Evolutionary conservation across 2,888 invertebrate genomes (phyloP), one percentile per base, ranked within the genome.

Genomic region (Hoplodrina blanda): DNA sequence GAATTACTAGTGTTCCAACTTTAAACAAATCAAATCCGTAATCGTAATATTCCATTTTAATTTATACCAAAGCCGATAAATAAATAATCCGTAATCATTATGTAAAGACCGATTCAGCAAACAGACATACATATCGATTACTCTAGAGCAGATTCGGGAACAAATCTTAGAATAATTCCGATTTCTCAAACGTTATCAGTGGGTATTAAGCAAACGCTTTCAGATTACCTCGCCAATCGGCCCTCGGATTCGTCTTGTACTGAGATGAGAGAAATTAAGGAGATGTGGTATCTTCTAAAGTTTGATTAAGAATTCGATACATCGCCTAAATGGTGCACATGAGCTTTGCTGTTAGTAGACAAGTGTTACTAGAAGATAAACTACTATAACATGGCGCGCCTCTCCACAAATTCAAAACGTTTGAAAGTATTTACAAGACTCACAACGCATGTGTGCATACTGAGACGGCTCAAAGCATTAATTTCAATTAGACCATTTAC

Each of bases 161-260:
- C 63, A 66, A 70, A 78, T 56, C 78, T 78, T 66, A 10, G 77
- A 79, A 84, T 86, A 85, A 88, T 69, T 70, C 77, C 57, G 77
- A 84, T 82, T 85, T 85, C 78, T 76, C 80, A 64, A 76, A 72
- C 76, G 81, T 82, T 87, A 87, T 88, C 86, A 66, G 73, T 55
- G 69, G 82, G 83, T 83, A 87, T 87, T 87, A 85, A 80, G 78
- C 83, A 76, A 82, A 79, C 80, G 80, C 70, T 85, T 82, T 78
- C 49, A 80, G 85, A 79, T 81, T 78, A 84, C 82, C 70, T 73
- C 53, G 53, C 70, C 69, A 63, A 72, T 84, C 79, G 73, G 17
- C 64, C 46, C 53, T 54, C 53, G 57, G 54, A 67, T 67, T 59
- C 50, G 8, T 52, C 30, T 60, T n/a, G 15, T 4, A 62, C 66